Evolutionary conservation across 2,113 vertebrate species (phyloP).

Genomic region (Pseudorectes ferrugineus): DNA sequence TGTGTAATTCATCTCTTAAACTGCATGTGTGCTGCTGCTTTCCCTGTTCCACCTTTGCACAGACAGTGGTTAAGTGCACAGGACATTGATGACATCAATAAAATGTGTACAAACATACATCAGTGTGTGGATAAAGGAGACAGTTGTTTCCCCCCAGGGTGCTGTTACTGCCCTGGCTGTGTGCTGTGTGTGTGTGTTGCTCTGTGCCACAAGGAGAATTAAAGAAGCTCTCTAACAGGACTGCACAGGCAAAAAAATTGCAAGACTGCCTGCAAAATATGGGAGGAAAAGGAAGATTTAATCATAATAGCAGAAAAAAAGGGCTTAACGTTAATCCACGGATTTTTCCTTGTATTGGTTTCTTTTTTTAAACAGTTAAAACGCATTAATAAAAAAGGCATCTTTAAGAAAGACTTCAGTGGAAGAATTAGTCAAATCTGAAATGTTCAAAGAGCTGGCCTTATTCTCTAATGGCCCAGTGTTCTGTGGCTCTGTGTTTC

Average conservation of each 20-base stretch:
- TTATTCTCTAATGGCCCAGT: not conserved
- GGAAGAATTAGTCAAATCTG: not conserved
- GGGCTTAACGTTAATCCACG: not conserved
- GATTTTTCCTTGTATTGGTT: not conserved
- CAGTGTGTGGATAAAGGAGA: not conserved
- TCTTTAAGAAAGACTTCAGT: not conserved
- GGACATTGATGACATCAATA: not conserved
- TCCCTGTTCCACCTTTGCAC: not conserved
- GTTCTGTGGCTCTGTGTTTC: not conserved
- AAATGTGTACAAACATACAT: not conserved
- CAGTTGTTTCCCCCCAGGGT: not conserved
- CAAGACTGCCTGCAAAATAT: not conserved
- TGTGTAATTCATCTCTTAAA: not conserved
- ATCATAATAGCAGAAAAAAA: not conserved
- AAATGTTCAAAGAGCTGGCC: not conserved
- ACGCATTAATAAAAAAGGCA: not conserved
- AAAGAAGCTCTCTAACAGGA: not conserved
- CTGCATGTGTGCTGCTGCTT: not conserved
- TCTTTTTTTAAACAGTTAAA: not conserved
- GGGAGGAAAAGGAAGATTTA: not conserved
- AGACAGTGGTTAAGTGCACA: not conserved
- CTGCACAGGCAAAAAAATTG: not conserved
- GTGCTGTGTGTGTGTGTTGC: accelerated
- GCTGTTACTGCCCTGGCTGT: not conserved
- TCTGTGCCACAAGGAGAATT: not conserved